Percentiles rank a stretch among this genome's conserved stretches.
phyloP scores from a whole-genome alignment of 2,888 invertebrate genomes.

The Folsomia candida region DNA sequence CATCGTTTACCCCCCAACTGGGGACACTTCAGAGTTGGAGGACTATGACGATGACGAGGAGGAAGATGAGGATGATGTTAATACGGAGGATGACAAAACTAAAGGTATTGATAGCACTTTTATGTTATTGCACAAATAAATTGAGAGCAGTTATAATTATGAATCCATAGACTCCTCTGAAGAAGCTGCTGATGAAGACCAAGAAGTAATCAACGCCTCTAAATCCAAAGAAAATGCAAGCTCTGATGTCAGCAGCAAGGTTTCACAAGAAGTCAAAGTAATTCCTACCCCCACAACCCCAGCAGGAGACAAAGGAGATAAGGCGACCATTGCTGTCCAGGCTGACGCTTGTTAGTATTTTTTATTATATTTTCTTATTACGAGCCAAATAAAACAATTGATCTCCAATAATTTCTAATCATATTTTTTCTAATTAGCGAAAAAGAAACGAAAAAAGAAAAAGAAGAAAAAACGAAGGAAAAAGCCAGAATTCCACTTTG shows the following conservation, averaged over 20 bases:
- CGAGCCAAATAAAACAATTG: too few relatives aligned
- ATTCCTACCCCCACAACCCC: not conserved
- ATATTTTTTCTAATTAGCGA: too few relatives aligned
- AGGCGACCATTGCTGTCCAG: not conserved
- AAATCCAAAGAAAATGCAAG: not conserved
- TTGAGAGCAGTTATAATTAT: too few relatives aligned
- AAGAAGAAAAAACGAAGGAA: conserved; percentile 28
- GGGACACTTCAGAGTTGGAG: conserved; percentile 2
- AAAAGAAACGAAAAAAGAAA: too few relatives aligned
- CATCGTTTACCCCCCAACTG: conserved; percentile 7
- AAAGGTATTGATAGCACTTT: not conserved
- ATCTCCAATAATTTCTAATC: too few relatives aligned
- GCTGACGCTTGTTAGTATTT: not conserved
- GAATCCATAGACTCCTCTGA: conserved; percentile 6
- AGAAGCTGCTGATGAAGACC: conserved; percentile 4
- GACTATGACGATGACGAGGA: conserved; percentile 9
- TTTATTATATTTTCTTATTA: too few relatives aligned
- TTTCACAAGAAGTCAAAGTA: too few relatives aligned
- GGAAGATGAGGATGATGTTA: conserved; percentile 10
- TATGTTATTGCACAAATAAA: too few relatives aligned
- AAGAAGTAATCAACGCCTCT: not conserved
- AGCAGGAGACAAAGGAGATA: not conserved
- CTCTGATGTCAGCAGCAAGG: not conserved
- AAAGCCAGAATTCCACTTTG: conserved; percentile 11
- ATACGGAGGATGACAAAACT: conserved; percentile 5